Percentiles rank a stretch among this genome's conserved stretches.
These are phyloP conservation scores for Altica lythri DNA, from an alignment of 2,888 invertebrate species.

Conservation along the genomic window DNA sequence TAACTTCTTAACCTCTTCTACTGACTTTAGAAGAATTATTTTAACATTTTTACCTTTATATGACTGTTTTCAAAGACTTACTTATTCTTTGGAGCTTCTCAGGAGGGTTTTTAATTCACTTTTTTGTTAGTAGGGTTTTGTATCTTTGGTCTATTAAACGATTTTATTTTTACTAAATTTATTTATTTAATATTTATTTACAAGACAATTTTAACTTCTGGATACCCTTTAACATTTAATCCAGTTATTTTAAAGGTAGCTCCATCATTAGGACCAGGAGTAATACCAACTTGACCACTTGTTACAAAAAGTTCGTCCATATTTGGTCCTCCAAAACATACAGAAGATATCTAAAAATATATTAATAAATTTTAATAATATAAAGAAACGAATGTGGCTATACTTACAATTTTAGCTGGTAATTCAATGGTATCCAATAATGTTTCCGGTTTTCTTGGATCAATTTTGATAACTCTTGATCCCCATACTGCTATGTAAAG, in stretches of 20 bases:
- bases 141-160: too few relatives aligned
- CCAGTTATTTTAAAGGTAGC: slow-evolving; percentile 52
- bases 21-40: too few relatives aligned
- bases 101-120: too few relatives aligned
- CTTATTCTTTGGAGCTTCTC: too few relatives aligned
- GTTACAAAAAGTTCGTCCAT: slow-evolving; percentile 45
- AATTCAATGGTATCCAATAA: slow-evolving; percentile 65
- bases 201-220: slow-evolving; percentile 35
- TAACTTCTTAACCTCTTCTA: too few relatives aligned
- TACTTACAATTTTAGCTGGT: slow-evolving; percentile 67
- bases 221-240: slow-evolving; percentile 53
- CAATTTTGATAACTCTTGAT: slow-evolving; percentile 63
- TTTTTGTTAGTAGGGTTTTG: too few relatives aligned
- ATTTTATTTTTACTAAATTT: too few relatives aligned
- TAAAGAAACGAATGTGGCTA: too few relatives aligned
- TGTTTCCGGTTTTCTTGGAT: slow-evolving; percentile 61
- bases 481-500: slow-evolving; percentile 80
- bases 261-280: slow-evolving; percentile 48
- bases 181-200: too few relatives aligned
- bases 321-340: slow-evolving; percentile 45
- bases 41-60: too few relatives aligned
- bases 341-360: slow-evolving; percentile 42
- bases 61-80: too few relatives aligned
- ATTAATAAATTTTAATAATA: slow-evolving; percentile 4
- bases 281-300: slow-evolving; percentile 41